A percentile compares a stretch with the other conserved stretches of the same genome.
phyloP scores from a whole-genome alignment of 2,888 invertebrate genomes.

The Diadegma fenestrale region DNA sequence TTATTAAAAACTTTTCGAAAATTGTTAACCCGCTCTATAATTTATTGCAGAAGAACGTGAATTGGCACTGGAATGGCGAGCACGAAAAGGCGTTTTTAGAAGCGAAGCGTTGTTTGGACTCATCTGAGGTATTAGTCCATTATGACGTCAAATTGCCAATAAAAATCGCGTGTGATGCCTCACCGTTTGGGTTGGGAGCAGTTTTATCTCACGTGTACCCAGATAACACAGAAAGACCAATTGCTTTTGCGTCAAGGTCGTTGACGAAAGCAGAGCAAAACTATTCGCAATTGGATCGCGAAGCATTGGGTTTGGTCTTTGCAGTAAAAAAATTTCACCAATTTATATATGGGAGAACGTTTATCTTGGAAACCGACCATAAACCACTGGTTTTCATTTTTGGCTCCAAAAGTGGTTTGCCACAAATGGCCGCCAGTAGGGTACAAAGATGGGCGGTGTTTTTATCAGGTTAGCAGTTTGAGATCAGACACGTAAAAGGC shows the following conservation, averaged over 20 bases:
- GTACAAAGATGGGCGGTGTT: no score
- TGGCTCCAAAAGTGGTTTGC: not conserved
- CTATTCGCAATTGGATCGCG: constrained; percentile 22
- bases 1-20: no score
- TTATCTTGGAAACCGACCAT: constrained; percentile 8
- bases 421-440: no score
- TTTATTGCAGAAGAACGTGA: not conserved
- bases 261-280: not conserved
- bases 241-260: constrained; percentile 14
- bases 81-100: no score
- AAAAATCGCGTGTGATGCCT: constrained; percentile 82
- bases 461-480: no score
- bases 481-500: no score
- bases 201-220: constrained; percentile 70
- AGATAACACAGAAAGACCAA: constrained; percentile 8
- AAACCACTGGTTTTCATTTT: not conserved
- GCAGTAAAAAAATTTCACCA: constrained; percentile 24
- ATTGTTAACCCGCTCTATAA: no score
- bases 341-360: not conserved
- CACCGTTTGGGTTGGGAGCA: constrained; percentile 78
- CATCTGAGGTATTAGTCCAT: constrained; percentile 62
- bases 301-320: constrained; percentile 6
- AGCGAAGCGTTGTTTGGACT: not conserved
- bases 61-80: no score
- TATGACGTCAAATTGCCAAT: constrained; percentile 71